These are phyloP conservation scores for Steatocranus sp. DNA, from an alignment of 2,797 vertebrate genomes.

Conservation along the genomic window DNA sequence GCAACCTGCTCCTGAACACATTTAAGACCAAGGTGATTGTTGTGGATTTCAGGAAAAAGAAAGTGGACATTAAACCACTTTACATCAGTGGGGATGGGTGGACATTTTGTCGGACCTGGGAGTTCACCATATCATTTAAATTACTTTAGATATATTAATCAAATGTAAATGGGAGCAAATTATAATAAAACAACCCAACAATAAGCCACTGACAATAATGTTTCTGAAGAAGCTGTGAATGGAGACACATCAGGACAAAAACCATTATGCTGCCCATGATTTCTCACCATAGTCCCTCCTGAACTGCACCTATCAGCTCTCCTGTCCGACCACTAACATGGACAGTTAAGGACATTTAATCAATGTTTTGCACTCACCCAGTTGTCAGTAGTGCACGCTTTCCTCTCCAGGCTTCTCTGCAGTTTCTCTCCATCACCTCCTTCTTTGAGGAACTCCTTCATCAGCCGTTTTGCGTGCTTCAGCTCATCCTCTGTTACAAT, in stretches of 20 bases:
- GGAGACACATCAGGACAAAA: background rate
- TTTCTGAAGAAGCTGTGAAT: background rate
- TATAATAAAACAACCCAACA: background rate
- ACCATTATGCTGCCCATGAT: background rate
- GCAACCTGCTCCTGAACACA: background rate
- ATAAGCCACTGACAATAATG: background rate
- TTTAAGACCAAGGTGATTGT: background rate
- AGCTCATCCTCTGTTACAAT: constrained; percentile 85
- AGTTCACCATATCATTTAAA: background rate
- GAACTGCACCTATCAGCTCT: background rate
- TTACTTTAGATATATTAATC: background rate
- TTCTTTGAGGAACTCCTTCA: constrained; percentile 80
- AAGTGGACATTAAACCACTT: background rate
- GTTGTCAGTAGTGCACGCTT: constrained; percentile 82
- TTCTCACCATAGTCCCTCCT: background rate
- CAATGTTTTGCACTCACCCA: constrained; percentile 72
- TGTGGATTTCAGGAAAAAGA: background rate
- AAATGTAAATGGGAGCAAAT: background rate
- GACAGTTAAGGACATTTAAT: background rate
- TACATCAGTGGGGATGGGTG: background rate
- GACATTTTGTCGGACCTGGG: background rate
- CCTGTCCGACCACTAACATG: background rate
- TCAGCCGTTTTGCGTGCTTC: constrained; percentile 74
- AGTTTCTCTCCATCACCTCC: constrained; percentile 86
- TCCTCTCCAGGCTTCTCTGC: constrained; percentile 86